These are phyloP conservation scores for Amphiura filiformis DNA, from an alignment of 35 echinoderm and acorn worm species.

Conservation along the genomic window DNA sequence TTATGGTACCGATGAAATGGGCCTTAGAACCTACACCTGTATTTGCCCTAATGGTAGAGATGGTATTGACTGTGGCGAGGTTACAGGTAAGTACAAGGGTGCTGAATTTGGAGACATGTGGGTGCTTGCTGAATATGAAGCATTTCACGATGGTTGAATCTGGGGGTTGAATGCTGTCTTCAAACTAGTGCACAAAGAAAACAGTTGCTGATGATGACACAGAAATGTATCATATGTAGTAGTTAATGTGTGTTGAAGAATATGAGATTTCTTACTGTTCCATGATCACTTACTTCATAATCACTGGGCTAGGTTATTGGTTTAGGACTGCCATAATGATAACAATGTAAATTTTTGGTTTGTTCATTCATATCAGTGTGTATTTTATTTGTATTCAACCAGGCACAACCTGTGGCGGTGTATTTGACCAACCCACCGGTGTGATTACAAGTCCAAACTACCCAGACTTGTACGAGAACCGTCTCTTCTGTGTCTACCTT, in stretches of 20 bases:
- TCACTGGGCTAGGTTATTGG: no score
- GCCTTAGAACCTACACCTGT: not conserved
- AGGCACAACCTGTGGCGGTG: conserved; percentile 49
- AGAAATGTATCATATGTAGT: not conserved
- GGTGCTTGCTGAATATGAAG: not conserved
- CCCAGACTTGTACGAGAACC: conserved; percentile 16
- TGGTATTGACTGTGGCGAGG: not conserved
- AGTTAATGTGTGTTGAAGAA: not conserved
- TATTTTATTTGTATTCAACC: not conserved
- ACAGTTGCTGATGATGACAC: not conserved
- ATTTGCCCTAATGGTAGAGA: not conserved
- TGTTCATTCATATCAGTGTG: no score
- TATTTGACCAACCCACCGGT: not conserved
- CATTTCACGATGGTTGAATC: not conserved
- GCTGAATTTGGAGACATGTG: not conserved
- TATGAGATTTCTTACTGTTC: not conserved
- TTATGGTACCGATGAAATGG: not conserved
- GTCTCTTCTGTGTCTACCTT: conserved; percentile 20
- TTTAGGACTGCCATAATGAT: no score
- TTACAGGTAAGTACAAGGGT: not conserved
- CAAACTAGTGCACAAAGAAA: not conserved
- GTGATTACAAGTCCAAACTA: conserved; percentile 32
- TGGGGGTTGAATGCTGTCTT: not conserved
- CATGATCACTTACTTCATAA: not conserved
- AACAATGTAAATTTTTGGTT: no score